phyloP scores from a whole-genome alignment of 2,888 invertebrate species.

The Tipula helvola region DNA sequence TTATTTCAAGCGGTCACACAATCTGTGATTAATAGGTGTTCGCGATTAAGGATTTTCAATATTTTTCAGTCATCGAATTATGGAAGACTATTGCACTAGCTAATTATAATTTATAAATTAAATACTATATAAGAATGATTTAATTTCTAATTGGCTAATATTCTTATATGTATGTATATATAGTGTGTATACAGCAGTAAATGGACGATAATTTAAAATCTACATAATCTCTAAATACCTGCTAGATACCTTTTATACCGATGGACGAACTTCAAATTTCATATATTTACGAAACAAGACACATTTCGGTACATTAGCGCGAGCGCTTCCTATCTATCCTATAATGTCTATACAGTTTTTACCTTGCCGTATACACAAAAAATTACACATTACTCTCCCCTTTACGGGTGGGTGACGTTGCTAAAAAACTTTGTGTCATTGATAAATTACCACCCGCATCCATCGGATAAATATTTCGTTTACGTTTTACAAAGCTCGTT shows the following conservation, averaged over 20 bases:
- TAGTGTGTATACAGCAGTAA: not conserved
- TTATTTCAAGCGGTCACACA: too few species aligned
- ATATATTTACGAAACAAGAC: not conserved
- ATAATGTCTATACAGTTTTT: not conserved
- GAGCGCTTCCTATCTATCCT: not conserved
- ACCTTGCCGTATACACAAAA: not conserved
- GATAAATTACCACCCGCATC: conserved; percentile 27
- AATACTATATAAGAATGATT: not conserved
- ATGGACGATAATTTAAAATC: not conserved
- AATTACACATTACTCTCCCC: conserved; percentile 43
- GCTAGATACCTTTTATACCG: not conserved
- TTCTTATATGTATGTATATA: not conserved
- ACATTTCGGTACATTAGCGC: not conserved
- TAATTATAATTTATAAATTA: not conserved
- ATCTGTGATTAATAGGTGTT: too few species aligned
- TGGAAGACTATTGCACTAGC: not conserved
- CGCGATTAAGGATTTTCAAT: not conserved
- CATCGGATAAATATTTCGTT: conserved; percentile 50
- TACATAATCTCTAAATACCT: not conserved
- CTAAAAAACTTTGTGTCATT: conserved; percentile 20
- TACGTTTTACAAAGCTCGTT: conserved; percentile 45
- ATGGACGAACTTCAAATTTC: not conserved
- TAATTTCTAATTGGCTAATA: not conserved
- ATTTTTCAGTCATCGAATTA: not conserved
- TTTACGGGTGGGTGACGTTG: conserved; percentile 23